Base-by-base conservation (phyloP, 1,140 invertebrate genomes). In the Penaeus vannamei region DNA sequence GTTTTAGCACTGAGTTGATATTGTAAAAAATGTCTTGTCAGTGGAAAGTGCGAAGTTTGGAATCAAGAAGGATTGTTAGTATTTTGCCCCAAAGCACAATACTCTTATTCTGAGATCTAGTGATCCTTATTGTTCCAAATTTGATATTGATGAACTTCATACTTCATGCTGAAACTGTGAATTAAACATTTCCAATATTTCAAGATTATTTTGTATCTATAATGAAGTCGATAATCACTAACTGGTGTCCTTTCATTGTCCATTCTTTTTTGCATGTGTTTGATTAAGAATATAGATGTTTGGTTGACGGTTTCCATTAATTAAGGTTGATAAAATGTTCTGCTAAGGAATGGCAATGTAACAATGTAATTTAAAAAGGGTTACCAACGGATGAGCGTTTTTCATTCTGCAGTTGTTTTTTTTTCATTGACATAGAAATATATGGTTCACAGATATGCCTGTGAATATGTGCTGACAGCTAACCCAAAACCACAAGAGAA, bases 141-240 rank as follows among this genome's bases (percentile, higher is more conserved):
- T 86, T 82, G 69, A 32, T 66, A 69, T 7, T 82, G 42, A n/a
- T 80, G 29, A 66, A 36, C 46, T 85, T 62, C 76, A 20, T 80
- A 69, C 36, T 53, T 53, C 53, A 53, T 80, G 53, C 66, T 84
- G 83, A 85, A 89, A 46, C 83, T 88, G 82, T 89, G 83, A 87
- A 83, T 36, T 87, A 64, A 83, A 89, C 82, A 89, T 89, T 89
- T 89, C 87, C 87, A 89, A n/a, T 89, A 80, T 89, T 83, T 89
- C 83, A 83, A 85, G 82, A 89, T 89, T 89, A 85, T 89, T 89
- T 89, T 89, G 72, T 84, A 89, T 89, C 60, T 84, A 87, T 66
- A 89, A 89, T 89, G 87, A 89, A 89, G 82, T 89, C 66, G 82
- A 89, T 89, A 80, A 84, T 66, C 76, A 84, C 64, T 76, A 76